Evolutionary conservation across 2,797 vertebrate species (phyloP).

Genomic region (Epinephelus awoara): DNA sequence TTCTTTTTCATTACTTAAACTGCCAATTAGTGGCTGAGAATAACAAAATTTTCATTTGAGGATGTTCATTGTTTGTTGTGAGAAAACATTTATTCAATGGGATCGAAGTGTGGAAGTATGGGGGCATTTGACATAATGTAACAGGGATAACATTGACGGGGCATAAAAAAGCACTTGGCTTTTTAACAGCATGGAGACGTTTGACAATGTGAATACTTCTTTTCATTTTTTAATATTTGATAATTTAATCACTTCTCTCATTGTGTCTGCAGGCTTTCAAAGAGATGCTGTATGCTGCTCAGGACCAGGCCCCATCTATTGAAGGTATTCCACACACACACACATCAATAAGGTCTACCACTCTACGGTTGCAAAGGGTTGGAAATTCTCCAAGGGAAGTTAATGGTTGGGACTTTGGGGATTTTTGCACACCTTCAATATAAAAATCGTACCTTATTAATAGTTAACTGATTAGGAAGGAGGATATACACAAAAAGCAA

Average conservation of each 20-base stretch:
- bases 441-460: no score
- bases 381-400: no score
- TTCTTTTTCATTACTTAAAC: no score
- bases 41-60: not conserved
- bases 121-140: not conserved
- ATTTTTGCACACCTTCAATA: no score
- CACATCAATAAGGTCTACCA: not conserved
- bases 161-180: not conserved
- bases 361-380: no score
- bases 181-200: not conserved
- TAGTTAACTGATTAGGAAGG: no score
- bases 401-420: no score
- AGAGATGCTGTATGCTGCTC: conserved; percentile 98
- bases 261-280: conserved; percentile 92
- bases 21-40: not conserved
- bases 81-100: not conserved
- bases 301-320: conserved; percentile 98
- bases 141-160: not conserved
- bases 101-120: not conserved
- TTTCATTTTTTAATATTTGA: not conserved
- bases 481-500: no score
- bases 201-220: conserved; percentile 10
- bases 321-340: conserved; percentile 89
- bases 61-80: not conserved
- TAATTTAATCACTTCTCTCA: not conserved